Percentiles rank a stretch among this genome's conserved stretches.
Evolutionary conservation across 2,888 invertebrate species (phyloP).

Genomic region (Andrena trimmerana): DNA sequence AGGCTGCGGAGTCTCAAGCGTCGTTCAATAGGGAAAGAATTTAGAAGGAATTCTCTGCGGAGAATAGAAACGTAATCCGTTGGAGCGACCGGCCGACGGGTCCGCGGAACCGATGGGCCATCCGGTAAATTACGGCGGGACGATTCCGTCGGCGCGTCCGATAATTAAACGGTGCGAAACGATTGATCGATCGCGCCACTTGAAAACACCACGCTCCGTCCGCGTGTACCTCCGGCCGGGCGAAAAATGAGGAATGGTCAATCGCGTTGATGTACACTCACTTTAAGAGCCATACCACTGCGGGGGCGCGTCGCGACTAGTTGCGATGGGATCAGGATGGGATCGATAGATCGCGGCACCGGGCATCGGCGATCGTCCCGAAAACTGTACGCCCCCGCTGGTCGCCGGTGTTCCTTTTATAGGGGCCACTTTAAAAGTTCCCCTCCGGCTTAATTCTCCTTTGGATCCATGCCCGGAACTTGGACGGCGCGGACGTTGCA

Average conservation of each 20-base stretch:
- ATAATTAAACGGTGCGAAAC: slow-evolving; percentile 44
- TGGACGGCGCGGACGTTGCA: slow-evolving; percentile 72
- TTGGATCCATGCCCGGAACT: slow-evolving; percentile 72
- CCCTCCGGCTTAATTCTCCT: slow-evolving; percentile 66
- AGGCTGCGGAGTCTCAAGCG: too few relatives aligned
- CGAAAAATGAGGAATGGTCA: slow-evolving; percentile 43
- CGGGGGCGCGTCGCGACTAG: slow-evolving; percentile 11
- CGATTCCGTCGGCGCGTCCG: slow-evolving; percentile 13
- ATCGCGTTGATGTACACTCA: slow-evolving; percentile 62
- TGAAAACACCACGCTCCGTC: not conserved
- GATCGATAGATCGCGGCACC: slow-evolving; percentile 48
- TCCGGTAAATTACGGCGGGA: slow-evolving; percentile 3
- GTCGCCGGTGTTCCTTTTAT: slow-evolving; percentile 67
- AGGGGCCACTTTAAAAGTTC: slow-evolving; percentile 66
- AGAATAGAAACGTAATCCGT: slow-evolving; percentile 10
- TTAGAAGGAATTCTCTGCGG: slow-evolving; percentile 4
- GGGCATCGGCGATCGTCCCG: slow-evolving; percentile 40
- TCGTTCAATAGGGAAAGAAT: not conserved
- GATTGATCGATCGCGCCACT: slow-evolving; percentile 40
- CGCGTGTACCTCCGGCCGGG: not conserved
- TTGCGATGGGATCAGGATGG: not conserved
- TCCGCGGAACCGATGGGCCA: slow-evolving; percentile 26
- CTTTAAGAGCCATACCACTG: slow-evolving; percentile 64
- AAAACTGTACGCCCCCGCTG: slow-evolving; percentile 53
- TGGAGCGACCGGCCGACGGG: slow-evolving; percentile 25